Evolutionary conservation across 1,140 invertebrate species (phyloP).

Genomic region (Melitaea cinxia): DNA sequence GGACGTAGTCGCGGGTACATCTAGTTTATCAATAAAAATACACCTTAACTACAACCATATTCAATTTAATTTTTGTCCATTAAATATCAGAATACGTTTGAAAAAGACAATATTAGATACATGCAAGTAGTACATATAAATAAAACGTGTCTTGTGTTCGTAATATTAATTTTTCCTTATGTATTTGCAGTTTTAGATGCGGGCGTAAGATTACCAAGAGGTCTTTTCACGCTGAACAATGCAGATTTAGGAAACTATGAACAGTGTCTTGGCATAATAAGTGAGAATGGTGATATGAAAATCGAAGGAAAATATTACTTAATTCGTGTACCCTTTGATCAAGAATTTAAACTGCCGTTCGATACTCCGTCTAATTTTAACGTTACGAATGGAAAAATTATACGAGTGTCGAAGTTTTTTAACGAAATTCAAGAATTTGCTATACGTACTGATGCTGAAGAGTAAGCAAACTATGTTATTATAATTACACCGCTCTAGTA

Average conservation of each 20-base stretch:
- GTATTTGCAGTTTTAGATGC: constrained; percentile 60
- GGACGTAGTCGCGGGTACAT: too few relatives aligned
- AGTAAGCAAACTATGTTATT: not conserved
- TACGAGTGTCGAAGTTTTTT: too few relatives aligned
- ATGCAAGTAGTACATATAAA: too few relatives aligned
- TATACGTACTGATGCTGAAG: not conserved
- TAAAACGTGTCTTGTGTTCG: not conserved
- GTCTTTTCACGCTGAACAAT: constrained; percentile 33
- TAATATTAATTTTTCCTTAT: not conserved
- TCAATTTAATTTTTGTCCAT: too few relatives aligned
- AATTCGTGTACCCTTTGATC: constrained; percentile 37
- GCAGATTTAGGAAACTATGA: constrained; percentile 56
- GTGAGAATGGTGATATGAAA: constrained; percentile 28
- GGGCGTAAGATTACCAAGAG: constrained; percentile 47
- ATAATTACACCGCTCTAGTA: too few relatives aligned
- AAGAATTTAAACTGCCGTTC: constrained; percentile 36
- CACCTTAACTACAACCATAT: too few relatives aligned
- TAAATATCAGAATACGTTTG: too few relatives aligned
- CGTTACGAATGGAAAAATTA: constrained; percentile 20
- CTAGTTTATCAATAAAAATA: too few relatives aligned
- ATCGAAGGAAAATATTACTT: constrained; percentile 64
- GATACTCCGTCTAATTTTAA: not conserved
- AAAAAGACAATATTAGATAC: too few relatives aligned
- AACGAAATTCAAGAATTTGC: constrained; percentile 15
- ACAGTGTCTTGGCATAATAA: constrained; percentile 52